phyloP scores from a whole-genome alignment of 2,888 invertebrate species.

The Torymus tubicola region DNA sequence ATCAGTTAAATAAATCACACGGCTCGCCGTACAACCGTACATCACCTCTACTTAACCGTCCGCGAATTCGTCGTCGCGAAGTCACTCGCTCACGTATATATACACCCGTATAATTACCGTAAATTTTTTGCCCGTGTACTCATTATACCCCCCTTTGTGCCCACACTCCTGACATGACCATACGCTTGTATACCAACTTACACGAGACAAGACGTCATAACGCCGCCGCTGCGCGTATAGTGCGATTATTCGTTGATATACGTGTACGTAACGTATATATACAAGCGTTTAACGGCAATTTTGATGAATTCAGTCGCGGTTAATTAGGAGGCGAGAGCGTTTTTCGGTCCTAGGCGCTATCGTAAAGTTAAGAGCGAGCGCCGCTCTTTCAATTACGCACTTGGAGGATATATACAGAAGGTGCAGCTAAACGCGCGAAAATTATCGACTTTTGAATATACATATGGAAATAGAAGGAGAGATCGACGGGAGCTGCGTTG shows the following conservation, averaged over 20 bases:
- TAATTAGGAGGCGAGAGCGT: constrained; percentile 69
- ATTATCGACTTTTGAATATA: not conserved
- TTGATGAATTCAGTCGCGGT: constrained; percentile 71
- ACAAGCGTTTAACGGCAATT: constrained; percentile 64
- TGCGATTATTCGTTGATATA: constrained; percentile 7
- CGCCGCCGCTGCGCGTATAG: too few species aligned
- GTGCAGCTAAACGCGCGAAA: not conserved
- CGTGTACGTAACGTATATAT: too few species aligned
- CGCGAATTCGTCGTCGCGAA: too few species aligned
- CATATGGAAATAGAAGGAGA: not conserved
- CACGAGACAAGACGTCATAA: too few species aligned
- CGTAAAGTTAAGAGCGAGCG: constrained; percentile 15
- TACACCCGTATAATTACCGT: too few species aligned
- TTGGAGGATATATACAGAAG: not conserved
- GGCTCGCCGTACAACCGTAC: too few species aligned
- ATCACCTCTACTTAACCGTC: too few species aligned
- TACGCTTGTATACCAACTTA: too few species aligned
- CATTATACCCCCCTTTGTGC: not conserved
- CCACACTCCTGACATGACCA: not conserved
- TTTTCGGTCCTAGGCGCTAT: constrained; percentile 11
- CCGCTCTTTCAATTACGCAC: constrained; percentile 33
- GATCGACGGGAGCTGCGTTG: too few species aligned
- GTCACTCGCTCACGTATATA: too few species aligned
- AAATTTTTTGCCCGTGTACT: too few species aligned
- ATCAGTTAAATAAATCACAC: too few species aligned